phyloP scores from a whole-genome alignment of 2,797 vertebrate genomes.

The Malacoraja senta region DNA sequence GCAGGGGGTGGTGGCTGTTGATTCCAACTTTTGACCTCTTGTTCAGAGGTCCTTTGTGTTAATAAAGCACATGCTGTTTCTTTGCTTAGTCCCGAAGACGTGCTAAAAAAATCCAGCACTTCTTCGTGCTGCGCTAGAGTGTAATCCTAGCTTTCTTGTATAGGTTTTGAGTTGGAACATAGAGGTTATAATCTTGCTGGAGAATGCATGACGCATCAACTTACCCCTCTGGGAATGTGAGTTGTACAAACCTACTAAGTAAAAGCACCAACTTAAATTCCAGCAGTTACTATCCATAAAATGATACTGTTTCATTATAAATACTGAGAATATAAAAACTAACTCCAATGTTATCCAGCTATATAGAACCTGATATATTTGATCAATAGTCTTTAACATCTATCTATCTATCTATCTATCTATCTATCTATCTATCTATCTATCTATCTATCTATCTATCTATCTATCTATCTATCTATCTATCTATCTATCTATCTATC shows the following conservation, averaged over 20 bases:
- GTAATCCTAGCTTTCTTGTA: background rate
- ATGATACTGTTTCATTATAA: background rate
- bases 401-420: too few relatives aligned
- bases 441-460: too few relatives aligned
- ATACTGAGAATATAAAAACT: background rate
- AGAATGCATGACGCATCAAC: background rate
- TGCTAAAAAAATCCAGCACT: too few relatives aligned
- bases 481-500: too few relatives aligned
- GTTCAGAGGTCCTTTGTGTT: background rate
- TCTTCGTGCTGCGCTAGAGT: too few relatives aligned
- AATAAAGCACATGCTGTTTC: background rate
- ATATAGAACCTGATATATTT: background rate
- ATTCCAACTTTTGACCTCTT: constrained; percentile 17
- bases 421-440: too few relatives aligned
- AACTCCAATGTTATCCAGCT: background rate
- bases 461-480: too few relatives aligned
- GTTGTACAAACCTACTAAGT: background rate
- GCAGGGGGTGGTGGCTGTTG: background rate
- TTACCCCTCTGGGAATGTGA: background rate
- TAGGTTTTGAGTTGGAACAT: background rate
- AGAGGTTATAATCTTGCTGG: background rate
- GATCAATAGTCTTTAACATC: background rate
- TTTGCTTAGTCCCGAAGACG: background rate
- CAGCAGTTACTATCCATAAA: background rate
- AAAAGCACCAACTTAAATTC: background rate